A percentile compares a stretch with the other conserved stretches of the same genome.
Evolutionary conservation across 2,888 invertebrate genomes (phyloP).

Genomic region (Laothoe populi): DNA sequence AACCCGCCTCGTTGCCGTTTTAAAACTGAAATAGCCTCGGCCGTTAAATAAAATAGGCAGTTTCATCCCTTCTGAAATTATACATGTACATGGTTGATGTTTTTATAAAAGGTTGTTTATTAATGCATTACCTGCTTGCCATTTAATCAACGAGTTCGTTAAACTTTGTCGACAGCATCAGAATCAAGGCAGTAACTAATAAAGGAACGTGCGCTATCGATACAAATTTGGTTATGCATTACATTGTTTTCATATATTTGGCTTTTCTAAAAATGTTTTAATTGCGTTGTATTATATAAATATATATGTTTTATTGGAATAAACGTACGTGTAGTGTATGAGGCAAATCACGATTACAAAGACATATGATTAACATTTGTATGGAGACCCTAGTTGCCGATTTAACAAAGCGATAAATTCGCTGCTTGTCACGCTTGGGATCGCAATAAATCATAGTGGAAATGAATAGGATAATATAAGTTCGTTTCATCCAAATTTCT

Average conservation of each 20-base stretch:
- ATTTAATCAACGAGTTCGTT: constrained; percentile 22
- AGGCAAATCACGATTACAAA: background rate
- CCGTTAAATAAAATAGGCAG: constrained; percentile 46
- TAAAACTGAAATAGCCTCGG: constrained; percentile 47
- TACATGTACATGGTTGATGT: constrained; percentile 17
- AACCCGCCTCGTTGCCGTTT: constrained; percentile 45
- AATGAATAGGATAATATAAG: background rate
- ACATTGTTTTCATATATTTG: background rate
- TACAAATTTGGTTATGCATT: background rate
- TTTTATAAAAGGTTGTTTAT: constrained; percentile 31
- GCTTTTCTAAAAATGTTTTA: background rate
- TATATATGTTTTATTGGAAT: background rate
- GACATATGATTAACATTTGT: constrained; percentile 13
- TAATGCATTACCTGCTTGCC: constrained; percentile 24
- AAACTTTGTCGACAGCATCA: constrained; percentile 8
- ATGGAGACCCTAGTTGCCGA: constrained; percentile 8
- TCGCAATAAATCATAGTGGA: background rate
- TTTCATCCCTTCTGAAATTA: constrained; percentile 43
- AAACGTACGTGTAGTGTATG: background rate
- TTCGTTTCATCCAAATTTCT: background rate
- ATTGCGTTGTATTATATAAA: background rate
- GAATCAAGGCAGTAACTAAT: background rate
- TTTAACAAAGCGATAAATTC: constrained; percentile 14
- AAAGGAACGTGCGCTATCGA: background rate
- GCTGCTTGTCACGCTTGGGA: background rate